Evolutionary conservation across 2,797 vertebrate genomes (phyloP), one percentile per base, ranked within the genome.

Genomic region (Fistularia commersonii): DNA sequence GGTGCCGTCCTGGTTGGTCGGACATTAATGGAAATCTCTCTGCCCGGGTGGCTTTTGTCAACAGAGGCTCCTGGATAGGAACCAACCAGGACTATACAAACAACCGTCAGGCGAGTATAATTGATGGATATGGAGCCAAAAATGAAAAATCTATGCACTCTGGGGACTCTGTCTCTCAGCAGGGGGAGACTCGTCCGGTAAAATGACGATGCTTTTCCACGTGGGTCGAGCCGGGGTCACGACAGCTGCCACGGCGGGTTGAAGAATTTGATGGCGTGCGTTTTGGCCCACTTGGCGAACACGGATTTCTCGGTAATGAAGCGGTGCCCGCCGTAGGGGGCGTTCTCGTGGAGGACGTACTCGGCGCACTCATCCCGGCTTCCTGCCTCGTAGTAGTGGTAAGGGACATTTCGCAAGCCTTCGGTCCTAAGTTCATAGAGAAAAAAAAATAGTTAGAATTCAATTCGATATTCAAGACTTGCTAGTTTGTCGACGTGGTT

Each of bases 241-340:
- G 92, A 96, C 66, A 93, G 85, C 53, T 92, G 90, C 95, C 95
- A 98, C 7, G 91, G 88, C 0, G 97, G 97, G 76, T 97, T 93
- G 73, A 93, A 94, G 84, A 99, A 99, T 85, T 91, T 92, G 86
- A 99, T 98, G 54, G 87, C 73, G 72, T 95, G 93, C 11, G 86
- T 89, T 85, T 94, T 95, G 80, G 96, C 91, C 97, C 97, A 99
- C 60, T 97, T 95, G 65, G 93, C 89, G 72, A 99, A 98, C 39
- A 99, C 95, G 2, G 92, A 89, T 79, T 99, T 99, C 81, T 99
- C 97, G 0, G 96, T 99, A 84, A 99, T 96, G 89, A 99, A 99
- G 48, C 97, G 91, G 54, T 99, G 97, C 33, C 95, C 96, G 13
- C 97, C 97, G 1, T 96, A 95, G 0, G 94, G 94, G 56, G 95